Conservation (phyloP, 2,888 invertebrate genomes). For the Caenorhabditis sp. region DNA sequence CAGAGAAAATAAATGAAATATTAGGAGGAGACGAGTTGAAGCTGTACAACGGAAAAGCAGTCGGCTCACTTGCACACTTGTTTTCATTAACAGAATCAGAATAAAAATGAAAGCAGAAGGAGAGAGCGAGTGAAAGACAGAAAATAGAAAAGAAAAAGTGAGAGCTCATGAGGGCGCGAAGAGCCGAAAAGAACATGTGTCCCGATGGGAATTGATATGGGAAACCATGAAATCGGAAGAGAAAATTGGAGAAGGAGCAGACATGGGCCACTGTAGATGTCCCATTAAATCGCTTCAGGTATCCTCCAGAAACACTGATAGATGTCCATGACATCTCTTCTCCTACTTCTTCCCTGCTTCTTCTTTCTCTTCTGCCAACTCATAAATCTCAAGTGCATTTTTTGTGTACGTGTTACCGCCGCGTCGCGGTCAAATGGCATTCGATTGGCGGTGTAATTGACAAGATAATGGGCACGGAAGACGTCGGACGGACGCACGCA, state of each 20-base stretch:
- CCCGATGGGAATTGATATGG: slow-evolving; percentile 35
- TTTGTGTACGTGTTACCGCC: background rate
- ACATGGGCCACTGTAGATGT: background rate
- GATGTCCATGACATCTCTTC: no score
- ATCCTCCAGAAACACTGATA: no score
- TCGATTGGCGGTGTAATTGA: slow-evolving; percentile 41
- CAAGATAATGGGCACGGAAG: slow-evolving; percentile 34
- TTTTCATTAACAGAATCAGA: slow-evolving; percentile 24
- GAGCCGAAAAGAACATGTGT: slow-evolving; percentile 44
- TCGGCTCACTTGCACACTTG: slow-evolving; percentile 3
- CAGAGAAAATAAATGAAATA: slow-evolving; percentile 4
- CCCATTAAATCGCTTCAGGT: no score
- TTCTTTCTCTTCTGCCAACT: no score
- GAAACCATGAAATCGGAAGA: background rate
- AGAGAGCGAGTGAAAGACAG: slow-evolving; percentile 4
- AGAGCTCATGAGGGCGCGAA: no score
- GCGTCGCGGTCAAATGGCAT: slow-evolving; percentile 36
- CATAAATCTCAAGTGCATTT: slow-evolving; percentile 26
- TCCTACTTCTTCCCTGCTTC: no score
- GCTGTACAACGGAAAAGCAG: slow-evolving; percentile 2
- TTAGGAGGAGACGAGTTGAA: background rate
- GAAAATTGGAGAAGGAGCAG: background rate
- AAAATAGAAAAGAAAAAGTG: no score
- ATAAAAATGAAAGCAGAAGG: slow-evolving; percentile 5
- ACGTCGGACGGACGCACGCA: slow-evolving; percentile 4